Evolutionary conservation across 30 jellyfish, hydroid and myxozoan species (phyloP), one percentile per base, ranked within the genome.

Genomic region (Mastigias papua): DNA sequence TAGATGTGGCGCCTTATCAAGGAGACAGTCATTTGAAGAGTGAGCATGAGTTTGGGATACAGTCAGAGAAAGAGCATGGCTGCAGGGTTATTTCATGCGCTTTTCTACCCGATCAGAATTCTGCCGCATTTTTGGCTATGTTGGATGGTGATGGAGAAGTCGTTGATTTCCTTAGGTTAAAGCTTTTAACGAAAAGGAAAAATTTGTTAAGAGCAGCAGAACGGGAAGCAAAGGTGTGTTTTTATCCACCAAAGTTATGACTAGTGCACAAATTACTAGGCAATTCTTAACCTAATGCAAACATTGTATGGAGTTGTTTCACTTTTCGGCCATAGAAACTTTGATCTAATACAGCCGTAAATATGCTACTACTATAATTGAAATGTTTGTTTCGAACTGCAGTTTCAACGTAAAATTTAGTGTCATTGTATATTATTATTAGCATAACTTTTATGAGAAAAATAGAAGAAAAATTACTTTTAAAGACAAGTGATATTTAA

Each of bases 91-190:
- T 84, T 42, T 78, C 98, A 61, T 94, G 98, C 48, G 90, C 97
- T 0, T 94, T 94, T 58, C 67, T 84, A 0, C 97, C 97, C 16
- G 98, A 94, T 51, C 90, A 83, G 57, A 89, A 65, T 66, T 71
- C 96, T 19, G 97, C 97, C 49, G 90, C 98, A 20, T 94, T 89
- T 64, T 29, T 85, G 31, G 97, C 89, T 7, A 88, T 89, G 98
- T 64, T 94, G 51, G 98, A 94, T 61, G 93, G 97, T 23, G 98
- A 94, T 75, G 98, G 98, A 1, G 98, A 94, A 73, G 94, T 89
- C 32, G 94, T 85, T 35, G 98, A 94, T 71, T 94, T 94, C 69
- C 81, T 94, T 51, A 82, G 98, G 23, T 35, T 94, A 86, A 94
- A 79, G 61, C 79, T 89, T 84, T 73, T 94, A 46, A 26, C 89